Percentiles rank a stretch among this genome's conserved stretches.
phyloP scores from a whole-genome alignment of 2,888 invertebrate genomes.

The Phengaris arion region DNA sequence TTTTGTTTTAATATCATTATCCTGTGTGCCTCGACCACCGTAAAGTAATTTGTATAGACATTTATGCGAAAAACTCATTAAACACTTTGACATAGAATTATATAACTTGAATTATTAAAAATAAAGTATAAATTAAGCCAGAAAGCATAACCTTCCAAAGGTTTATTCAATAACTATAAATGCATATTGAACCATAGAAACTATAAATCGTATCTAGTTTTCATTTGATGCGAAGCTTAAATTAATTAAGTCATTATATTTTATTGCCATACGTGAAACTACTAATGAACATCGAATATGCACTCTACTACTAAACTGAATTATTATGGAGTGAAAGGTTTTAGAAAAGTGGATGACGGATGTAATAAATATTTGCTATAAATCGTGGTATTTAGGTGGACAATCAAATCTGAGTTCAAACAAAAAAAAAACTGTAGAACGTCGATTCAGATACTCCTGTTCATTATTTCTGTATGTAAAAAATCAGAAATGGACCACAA shows the following conservation, averaged over 20 bases:
- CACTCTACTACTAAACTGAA: not conserved
- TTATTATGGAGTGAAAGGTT: conserved; percentile 10
- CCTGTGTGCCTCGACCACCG: no score
- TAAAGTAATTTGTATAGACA: no score
- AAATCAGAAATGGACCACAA: no score
- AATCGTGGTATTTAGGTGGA: not conserved
- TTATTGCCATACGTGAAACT: not conserved
- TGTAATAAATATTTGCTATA: not conserved
- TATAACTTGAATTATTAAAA: no score
- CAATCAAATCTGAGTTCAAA: not conserved
- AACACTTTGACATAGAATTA: no score
- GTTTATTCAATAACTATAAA: not conserved
- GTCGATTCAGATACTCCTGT: no score
- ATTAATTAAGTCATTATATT: conserved; percentile 11
- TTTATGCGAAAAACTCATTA: no score
- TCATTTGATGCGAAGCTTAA: not conserved
- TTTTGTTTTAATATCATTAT: no score
- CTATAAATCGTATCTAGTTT: not conserved
- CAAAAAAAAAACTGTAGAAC: no score
- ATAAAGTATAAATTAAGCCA: no score
- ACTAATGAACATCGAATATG: conserved; percentile 5
- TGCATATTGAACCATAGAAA: not conserved
- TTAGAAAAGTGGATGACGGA: not conserved
- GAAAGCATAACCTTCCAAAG: no score
- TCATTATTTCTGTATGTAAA: no score